Base-by-base conservation (phyloP, 30 jellyfish, hydroid and myxozoan genomes). In the Catostylus mosaicus region DNA sequence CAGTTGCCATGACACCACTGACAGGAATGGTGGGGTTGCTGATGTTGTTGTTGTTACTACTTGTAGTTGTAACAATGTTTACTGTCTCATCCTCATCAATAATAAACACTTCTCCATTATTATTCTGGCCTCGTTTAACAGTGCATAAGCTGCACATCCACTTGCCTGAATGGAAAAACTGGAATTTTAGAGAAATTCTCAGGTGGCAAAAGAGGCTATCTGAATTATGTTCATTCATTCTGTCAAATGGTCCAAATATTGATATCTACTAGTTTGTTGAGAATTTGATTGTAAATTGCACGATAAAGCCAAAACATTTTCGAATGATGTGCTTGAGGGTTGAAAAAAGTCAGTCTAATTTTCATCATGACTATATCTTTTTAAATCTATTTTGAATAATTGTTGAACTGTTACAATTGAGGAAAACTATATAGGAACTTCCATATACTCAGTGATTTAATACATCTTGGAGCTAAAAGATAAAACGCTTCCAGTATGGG, bases 101-200 rank as follows among this genome's bases (percentile, higher is more conserved):
- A 4, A 74, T 65, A 23, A 45, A 84, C 30, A 84, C 88, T 22
- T 51, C 77, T 5, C 69, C 76, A 32, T 75, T 62, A 12, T 73
- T 84, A 66, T 57, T 67, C 40, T 66, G 75, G n/a, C 37, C 30
- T 36, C 84, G 24, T 23, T 80, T 80, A 8, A 69, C 68, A 3
- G 90, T 51, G 57, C 90, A 80, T 6, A 37, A 6, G 52, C 31
- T 80, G 75, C 90, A 80, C 90, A 80, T 80, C 90, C 90, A 80
- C 60, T 80, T 80, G 1, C 89, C 89, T 79, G 47, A 61, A 77
- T 1, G 63, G 20, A 16, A 18, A 50, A 34, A 69, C 0, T 0
- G 66, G 14, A 18, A 31, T 10, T 10, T 69, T 32, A 69, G 26
- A 20, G 1, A 31, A 38, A 69, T 0, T 3, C 24, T 36, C 66